Evolutionary conservation across 2,888 invertebrate genomes (phyloP).

Genomic region (Mythimna impura): DNA sequence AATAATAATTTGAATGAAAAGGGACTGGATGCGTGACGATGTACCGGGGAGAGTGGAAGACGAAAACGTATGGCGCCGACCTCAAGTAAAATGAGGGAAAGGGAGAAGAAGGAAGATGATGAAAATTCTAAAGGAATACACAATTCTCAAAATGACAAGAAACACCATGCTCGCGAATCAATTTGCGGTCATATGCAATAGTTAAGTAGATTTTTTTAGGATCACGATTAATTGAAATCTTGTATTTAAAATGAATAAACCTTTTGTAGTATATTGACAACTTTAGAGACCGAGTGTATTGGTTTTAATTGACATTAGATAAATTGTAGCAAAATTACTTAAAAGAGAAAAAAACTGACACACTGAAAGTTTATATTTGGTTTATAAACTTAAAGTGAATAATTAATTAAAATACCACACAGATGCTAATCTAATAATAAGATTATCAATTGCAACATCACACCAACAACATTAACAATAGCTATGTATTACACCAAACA

Average conservation of each 20-base stretch:
- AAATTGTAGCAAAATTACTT: slow-evolving; percentile 57
- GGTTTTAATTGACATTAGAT: slow-evolving; percentile 47
- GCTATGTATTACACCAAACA: slow-evolving; percentile 87
- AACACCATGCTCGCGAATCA: slow-evolving; percentile 62
- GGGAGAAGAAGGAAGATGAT: background rate
- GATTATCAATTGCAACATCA: slow-evolving; percentile 86
- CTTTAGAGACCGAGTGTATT: slow-evolving; percentile 36
- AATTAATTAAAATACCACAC: slow-evolving; percentile 79
- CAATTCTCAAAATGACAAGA: slow-evolving; percentile 52
- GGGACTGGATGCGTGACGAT: background rate
- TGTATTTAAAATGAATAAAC: background rate
- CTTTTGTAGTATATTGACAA: slow-evolving; percentile 3
- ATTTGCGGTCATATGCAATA: slow-evolving; percentile 15
- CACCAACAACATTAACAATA: slow-evolving; percentile 89
- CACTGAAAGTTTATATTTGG: slow-evolving; percentile 73
- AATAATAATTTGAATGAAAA: background rate
- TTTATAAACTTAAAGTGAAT: slow-evolving; percentile 78
- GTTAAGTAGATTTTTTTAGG: background rate
- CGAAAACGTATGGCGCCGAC: background rate
- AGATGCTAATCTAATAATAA: slow-evolving; percentile 83
- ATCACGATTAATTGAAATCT: slow-evolving; percentile 3
- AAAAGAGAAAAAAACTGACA: slow-evolving; percentile 58
- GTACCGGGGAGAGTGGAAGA: background rate
- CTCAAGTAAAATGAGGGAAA: background rate
- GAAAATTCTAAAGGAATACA: slow-evolving; percentile 44